Percentiles rank a stretch among this genome's conserved stretches.
These are phyloP conservation scores for Drosophila silvestris DNA, from an alignment of 2,888 invertebrate genomes.

Conservation along the genomic window DNA sequence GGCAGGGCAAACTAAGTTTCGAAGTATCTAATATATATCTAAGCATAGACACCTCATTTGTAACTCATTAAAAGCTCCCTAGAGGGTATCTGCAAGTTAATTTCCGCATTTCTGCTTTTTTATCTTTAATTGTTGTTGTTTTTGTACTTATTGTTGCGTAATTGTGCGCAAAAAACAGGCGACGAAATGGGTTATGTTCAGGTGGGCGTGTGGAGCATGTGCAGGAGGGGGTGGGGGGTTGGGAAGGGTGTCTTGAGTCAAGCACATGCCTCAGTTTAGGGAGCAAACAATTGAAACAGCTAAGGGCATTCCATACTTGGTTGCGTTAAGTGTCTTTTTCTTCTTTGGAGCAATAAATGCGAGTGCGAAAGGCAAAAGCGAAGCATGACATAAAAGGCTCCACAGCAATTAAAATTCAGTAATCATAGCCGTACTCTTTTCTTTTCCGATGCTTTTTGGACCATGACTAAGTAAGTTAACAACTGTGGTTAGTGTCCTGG, in stretches of 20 bases:
- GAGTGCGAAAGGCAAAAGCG: background rate
- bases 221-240: background rate
- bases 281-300: conserved; percentile 58
- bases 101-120: background rate
- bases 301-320: conserved; percentile 38
- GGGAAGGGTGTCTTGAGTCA: background rate
- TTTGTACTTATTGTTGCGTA: conserved; percentile 73
- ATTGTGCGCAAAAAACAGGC: conserved; percentile 72
- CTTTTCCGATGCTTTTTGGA: conserved; percentile 35
- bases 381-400: conserved; percentile 25
- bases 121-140: conserved; percentile 25
- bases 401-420: conserved; percentile 61
- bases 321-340: conserved; percentile 40
- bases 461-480: conserved; percentile 37
- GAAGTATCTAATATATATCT: background rate
- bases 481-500: conserved; percentile 27
- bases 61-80: background rate
- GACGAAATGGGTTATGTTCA: conserved; percentile 60
- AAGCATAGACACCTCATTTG: background rate
- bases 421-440: conserved; percentile 40
- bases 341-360: conserved; percentile 32
- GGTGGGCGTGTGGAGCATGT: background rate
- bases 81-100: conserved; percentile 19
- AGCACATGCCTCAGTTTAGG: conserved; percentile 32
- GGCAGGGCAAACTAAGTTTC: background rate